These are phyloP conservation scores for Branchinecta sandiegonensis DNA, from an alignment of 2,888 invertebrate genomes.

Conservation along the genomic window DNA sequence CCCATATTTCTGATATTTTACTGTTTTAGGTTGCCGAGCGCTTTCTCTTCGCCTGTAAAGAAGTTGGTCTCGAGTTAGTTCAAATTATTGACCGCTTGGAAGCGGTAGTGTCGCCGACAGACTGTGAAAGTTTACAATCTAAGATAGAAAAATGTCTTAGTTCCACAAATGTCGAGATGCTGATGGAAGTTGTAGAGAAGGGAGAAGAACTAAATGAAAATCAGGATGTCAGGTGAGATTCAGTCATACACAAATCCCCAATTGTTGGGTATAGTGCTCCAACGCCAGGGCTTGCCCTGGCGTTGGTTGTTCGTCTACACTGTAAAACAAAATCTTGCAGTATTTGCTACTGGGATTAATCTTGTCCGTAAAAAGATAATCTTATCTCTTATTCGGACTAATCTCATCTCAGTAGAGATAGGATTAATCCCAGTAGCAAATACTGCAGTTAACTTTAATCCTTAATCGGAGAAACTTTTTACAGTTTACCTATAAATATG, in stretches of 20 bases:
- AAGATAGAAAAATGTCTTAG: not conserved
- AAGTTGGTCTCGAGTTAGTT: not conserved
- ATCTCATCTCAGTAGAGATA: too few species aligned
- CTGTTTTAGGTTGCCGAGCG: slow-evolving; percentile 5
- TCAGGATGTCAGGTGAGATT: not conserved
- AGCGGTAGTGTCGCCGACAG: not conserved
- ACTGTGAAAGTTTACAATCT: not conserved
- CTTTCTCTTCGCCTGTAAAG: not conserved
- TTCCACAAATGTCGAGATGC: not conserved
- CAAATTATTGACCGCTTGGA: slow-evolving; percentile 3
- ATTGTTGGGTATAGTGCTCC: too few species aligned
- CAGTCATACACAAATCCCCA: not conserved
- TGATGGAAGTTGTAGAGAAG: not conserved
- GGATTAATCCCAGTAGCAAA: too few species aligned
- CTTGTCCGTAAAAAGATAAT: too few species aligned
- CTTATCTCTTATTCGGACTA: too few species aligned
- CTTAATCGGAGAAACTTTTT: too few species aligned
- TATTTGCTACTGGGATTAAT: too few species aligned
- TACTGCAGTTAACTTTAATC: too few species aligned
- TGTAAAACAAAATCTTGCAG: too few species aligned
- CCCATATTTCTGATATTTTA: not conserved
- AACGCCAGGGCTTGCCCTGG: too few species aligned
- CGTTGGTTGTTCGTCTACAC: too few species aligned
- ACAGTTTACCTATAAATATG: too few species aligned
- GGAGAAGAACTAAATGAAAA: not conserved